Evolutionary conservation across 2,113 vertebrate species (phyloP).

Genomic region (Corythornis madagascariensis): DNA sequence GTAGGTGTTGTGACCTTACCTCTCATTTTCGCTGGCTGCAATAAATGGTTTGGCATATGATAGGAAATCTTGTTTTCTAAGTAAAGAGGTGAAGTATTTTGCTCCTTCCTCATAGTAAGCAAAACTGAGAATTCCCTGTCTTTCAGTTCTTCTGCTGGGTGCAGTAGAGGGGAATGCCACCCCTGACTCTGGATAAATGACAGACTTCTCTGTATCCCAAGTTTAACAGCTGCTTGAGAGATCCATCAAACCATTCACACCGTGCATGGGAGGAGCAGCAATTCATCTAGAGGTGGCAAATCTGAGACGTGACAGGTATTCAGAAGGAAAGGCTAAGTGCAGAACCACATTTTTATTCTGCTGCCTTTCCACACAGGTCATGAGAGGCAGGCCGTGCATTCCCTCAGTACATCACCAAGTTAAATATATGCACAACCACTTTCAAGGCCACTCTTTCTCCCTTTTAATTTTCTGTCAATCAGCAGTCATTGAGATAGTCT

Average conservation of each 20-base stretch:
- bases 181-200: neutral
- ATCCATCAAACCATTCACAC: slow-evolving; percentile 43
- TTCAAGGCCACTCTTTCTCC: neutral
- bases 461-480: slow-evolving; percentile 47
- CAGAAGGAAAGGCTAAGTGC: slow-evolving; percentile 25
- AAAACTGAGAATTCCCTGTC: neutral
- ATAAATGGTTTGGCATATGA: neutral
- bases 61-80: neutral
- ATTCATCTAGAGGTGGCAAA: slow-evolving; percentile 52
- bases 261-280: slow-evolving; percentile 29
- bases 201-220: neutral
- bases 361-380: slow-evolving; percentile 29
- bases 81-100: neutral
- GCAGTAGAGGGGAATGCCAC: neutral
- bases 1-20: neutral
- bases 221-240: slow-evolving; percentile 41
- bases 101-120: neutral
- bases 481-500: neutral
- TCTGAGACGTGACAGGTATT: slow-evolving; percentile 38
- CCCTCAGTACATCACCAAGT: slow-evolving; percentile 7
- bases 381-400: neutral
- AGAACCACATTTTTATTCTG: slow-evolving; percentile 49
- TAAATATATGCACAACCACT: slow-evolving; percentile 45
- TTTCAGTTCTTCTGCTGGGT: neutral
- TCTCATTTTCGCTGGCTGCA: neutral